Evolutionary conservation across 1,140 invertebrate species (phyloP), one percentile per base, ranked within the genome.

Genomic region (Bombus fervidus): DNA sequence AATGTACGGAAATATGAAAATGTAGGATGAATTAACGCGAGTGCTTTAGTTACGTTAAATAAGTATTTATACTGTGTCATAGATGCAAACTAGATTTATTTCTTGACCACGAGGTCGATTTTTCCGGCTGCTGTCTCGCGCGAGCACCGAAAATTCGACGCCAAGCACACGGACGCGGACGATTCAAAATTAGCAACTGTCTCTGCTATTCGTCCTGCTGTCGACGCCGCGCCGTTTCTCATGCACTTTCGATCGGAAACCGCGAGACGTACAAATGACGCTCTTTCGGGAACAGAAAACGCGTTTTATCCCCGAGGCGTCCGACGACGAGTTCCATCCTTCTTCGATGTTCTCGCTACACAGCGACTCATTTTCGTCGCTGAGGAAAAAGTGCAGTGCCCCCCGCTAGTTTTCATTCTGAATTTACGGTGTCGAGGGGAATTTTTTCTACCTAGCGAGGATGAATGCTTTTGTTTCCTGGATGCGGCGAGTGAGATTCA

Each of bases 211-310:
- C 18, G 47, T 22, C 18, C 18, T 53, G 18, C 10, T 47, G 15
- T 6, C 47, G 15, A 0, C 47, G 5, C 18, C 18, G 6, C 6
- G 18, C 6, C 18, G 47, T 53, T 22, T 53, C 47, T 53, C 47
- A 6, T 53, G 47, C 47, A 8, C 47, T 74, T 79, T 85, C 83
- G 81, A 83, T 83, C 66, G 59, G 22, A 34, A 53, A 64, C 57
- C 57, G 75, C 59, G 57, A 66, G 78, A 78, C 62, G 41, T 83
- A 87, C 83, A 79, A 86, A 88, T 86, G 84, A 57, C 37, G 28
- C 71, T 43, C 39, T 59, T 37, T 86, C 57, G 57, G 10, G 22
- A 18, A 83, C 66, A 71, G 64, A 66, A 43, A 37, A 37, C 34
- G 13, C 66, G 43, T 57, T 71, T 80, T 12, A 41, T 31, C 25